These are phyloP conservation scores for Microctenopoma steveboyesi DNA, from an alignment of 2,797 vertebrate species.

Conservation along the genomic window DNA sequence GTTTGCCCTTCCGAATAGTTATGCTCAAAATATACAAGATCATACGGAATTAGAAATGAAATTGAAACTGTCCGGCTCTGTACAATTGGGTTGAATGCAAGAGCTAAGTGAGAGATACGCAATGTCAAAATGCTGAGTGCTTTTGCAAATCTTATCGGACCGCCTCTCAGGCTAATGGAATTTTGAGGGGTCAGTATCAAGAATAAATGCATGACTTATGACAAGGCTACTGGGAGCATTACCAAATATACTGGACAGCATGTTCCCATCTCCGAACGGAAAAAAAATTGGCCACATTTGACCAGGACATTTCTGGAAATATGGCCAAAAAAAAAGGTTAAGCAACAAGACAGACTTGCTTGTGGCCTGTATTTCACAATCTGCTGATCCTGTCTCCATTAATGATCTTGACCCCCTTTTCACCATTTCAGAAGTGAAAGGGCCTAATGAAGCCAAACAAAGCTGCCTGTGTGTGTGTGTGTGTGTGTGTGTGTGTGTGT, in stretches of 20 bases:
- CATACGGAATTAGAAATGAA: constrained; percentile 69
- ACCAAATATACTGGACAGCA: constrained; percentile 72
- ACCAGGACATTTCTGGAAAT: constrained; percentile 75
- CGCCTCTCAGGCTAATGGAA: constrained; percentile 71
- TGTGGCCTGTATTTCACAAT: constrained; percentile 76
- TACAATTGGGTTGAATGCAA: constrained; percentile 30
- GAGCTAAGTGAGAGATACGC: constrained; percentile 56
- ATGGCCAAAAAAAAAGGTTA: constrained; percentile 75
- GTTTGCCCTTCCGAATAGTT: constrained; percentile 58
- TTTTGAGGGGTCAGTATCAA: constrained; percentile 74
- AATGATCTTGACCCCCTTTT: constrained; percentile 76
- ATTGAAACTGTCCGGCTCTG: constrained; percentile 60
- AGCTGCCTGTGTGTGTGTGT: constrained; percentile 51
- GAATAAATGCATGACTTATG: constrained; percentile 74
- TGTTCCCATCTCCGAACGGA: constrained; percentile 71
- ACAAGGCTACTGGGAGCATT: constrained; percentile 67
- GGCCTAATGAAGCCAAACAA: constrained; percentile 78
- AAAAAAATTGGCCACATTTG: constrained; percentile 74
- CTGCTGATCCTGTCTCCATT: constrained; percentile 71
- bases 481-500: constrained; percentile 28
- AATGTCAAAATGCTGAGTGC: constrained; percentile 69
- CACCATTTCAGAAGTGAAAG: constrained; percentile 71
- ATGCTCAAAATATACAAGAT: constrained; percentile 56
- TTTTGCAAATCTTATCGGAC: constrained; percentile 64
- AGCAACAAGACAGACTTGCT: constrained; percentile 68